These are phyloP conservation scores for Brachyalestes nurse DNA, from an alignment of 2,797 vertebrate species.

Conservation along the genomic window DNA sequence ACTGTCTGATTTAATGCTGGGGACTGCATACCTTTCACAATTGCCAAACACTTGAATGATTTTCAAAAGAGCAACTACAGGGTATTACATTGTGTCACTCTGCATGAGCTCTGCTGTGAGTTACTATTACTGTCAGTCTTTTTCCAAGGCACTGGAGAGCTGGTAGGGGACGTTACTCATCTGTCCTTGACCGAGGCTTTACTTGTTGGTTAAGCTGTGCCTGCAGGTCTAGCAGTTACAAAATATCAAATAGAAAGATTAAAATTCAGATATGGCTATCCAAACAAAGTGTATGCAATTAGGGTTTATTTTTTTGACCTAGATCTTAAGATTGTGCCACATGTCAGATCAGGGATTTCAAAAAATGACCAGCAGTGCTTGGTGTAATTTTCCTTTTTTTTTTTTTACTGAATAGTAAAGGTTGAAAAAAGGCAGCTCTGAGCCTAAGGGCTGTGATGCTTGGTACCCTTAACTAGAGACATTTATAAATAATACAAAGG, in stretches of 20 bases:
- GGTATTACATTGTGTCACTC: not conserved
- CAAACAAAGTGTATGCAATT: not conserved
- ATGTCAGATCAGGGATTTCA: constrained; percentile 62
- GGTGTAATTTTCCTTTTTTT: constrained; percentile 38
- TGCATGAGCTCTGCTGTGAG: constrained; percentile 12
- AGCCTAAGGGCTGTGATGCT: constrained; percentile 64
- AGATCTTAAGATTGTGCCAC: constrained; percentile 43
- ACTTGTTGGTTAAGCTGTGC: not conserved
- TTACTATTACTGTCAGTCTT: constrained; percentile 1
- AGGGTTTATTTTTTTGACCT: not conserved
- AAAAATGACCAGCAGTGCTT: constrained; percentile 55
- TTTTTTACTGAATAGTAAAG: constrained; percentile 49
- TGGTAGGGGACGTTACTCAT: not conserved
- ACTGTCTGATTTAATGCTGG: not conserved
- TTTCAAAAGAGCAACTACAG: not conserved
- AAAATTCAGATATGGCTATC: constrained; percentile 2
- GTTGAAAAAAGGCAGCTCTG: constrained; percentile 50
- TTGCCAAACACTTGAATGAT: not conserved
- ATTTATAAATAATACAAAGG: constrained; percentile 79
- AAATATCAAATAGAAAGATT: not conserved
- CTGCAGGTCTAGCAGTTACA: not conserved
- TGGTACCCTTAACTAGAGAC: constrained; percentile 69
- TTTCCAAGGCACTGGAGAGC: not conserved
- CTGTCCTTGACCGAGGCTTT: constrained; percentile 4
- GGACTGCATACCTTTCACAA: not conserved